Percentiles rank a stretch among this genome's conserved stretches.
phyloP scores from a whole-genome alignment of 2,888 invertebrate genomes.

The Clivina fossor region DNA sequence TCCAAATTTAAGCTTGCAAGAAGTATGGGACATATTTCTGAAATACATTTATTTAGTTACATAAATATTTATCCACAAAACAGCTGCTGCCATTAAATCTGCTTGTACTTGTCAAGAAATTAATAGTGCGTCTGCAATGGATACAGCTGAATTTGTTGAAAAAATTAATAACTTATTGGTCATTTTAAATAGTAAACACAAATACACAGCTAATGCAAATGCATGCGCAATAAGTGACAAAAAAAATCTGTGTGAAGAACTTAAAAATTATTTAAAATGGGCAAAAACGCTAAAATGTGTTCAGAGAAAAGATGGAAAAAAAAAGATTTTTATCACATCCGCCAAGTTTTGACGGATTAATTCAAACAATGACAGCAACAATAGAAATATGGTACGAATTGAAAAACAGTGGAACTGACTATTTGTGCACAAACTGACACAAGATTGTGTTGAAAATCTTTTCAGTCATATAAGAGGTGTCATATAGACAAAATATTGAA shows the following conservation, averaged over 20 bases:
- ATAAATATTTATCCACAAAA: slow-evolving; percentile 8
- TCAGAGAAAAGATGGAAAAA: neutral
- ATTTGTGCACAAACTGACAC: slow-evolving; percentile 1
- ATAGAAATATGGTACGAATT: neutral
- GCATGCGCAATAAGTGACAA: neutral
- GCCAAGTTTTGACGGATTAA: neutral
- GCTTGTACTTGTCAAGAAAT: neutral
- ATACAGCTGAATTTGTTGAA: slow-evolving; percentile 10
- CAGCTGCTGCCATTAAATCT: slow-evolving; percentile 8
- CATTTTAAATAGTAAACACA: slow-evolving; percentile 9
- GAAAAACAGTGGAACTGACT: neutral
- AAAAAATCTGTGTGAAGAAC: neutral
- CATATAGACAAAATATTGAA: neutral
- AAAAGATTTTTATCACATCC: neutral
- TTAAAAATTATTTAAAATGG: neutral
- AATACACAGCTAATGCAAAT: slow-evolving; percentile 2
- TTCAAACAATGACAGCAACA: neutral
- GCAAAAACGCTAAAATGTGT: slow-evolving; percentile 9
- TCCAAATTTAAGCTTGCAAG: neutral
- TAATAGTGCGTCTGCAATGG: neutral
- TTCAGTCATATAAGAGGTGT: slow-evolving; percentile 9
- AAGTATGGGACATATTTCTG: slow-evolving; percentile 2
- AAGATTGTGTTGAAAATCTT: slow-evolving; percentile 8
- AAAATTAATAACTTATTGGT: slow-evolving; percentile 5
- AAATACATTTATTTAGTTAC: slow-evolving; percentile 6